Conservation (phyloP, 37 sponge, comb jelly and placozoan genomes). For the Petrosia ficiformis region DNA sequence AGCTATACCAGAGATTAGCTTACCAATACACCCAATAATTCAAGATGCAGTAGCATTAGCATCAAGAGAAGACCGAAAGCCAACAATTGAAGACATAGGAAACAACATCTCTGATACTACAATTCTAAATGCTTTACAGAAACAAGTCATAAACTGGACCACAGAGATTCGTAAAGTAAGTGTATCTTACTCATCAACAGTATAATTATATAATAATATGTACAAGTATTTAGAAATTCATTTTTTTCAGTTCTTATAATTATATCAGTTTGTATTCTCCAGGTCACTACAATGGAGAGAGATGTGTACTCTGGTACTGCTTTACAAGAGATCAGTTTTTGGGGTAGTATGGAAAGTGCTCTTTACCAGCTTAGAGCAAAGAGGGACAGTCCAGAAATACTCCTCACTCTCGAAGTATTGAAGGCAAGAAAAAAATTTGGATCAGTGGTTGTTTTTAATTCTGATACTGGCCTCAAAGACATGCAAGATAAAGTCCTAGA, state of each 20-base stretch:
- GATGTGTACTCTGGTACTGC: slow-evolving; percentile 96
- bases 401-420: slow-evolving; percentile 91
- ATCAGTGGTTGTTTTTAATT: slow-evolving; percentile 93
- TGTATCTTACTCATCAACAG: too few species aligned
- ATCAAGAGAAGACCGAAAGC: slow-evolving; percentile 31
- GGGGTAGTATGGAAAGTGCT: slow-evolving; percentile 96
- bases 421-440: slow-evolving; percentile 94
- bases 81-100: slow-evolving; percentile 79
- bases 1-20: slow-evolving; percentile 93
- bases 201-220: not conserved
- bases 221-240: not conserved
- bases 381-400: slow-evolving; percentile 84
- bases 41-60: slow-evolving; percentile 70
- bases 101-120: slow-evolving; percentile 72
- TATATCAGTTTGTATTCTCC: not conserved
- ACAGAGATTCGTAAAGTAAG: slow-evolving; percentile 93
- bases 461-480: slow-evolving; percentile 95
- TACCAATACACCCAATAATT: slow-evolving; percentile 78
- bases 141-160: slow-evolving; percentile 94
- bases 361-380: slow-evolving; percentile 77
- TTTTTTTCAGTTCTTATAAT: not conserved
- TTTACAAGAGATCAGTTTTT: slow-evolving; percentile 97
- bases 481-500: slow-evolving; percentile 88
- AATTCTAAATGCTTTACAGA: slow-evolving; percentile 93
- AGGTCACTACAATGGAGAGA: slow-evolving; percentile 91